Percentiles rank a stretch among this genome's conserved stretches.
These are phyloP conservation scores for Griposia aprilina DNA, from an alignment of 2,888 invertebrate genomes.

Conservation along the genomic window DNA sequence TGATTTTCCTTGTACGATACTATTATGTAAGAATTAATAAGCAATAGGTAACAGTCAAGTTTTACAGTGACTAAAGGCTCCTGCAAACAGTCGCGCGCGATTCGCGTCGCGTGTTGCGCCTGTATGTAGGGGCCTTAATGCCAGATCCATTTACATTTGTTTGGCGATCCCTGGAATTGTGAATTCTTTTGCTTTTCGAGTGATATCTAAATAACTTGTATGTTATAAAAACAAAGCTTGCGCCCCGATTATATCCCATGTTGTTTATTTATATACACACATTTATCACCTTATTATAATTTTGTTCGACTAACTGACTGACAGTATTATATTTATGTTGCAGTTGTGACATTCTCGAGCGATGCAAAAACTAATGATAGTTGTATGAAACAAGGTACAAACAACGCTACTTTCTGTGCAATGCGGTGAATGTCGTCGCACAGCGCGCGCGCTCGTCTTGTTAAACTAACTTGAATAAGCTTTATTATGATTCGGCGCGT, in stretches of 20 bases:
- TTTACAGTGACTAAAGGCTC: neutral
- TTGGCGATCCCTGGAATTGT: neutral
- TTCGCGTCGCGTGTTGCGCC: too few species aligned
- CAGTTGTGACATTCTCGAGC: slow-evolving; percentile 88
- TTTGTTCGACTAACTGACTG: slow-evolving; percentile 68
- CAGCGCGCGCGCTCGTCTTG: slow-evolving; percentile 44
- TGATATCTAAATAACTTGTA: slow-evolving; percentile 5
- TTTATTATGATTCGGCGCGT: too few species aligned
- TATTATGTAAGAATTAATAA: neutral
- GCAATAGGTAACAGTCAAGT: neutral
- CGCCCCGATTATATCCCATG: slow-evolving; percentile 18
- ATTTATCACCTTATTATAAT: slow-evolving; percentile 33
- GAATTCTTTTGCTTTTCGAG: neutral
- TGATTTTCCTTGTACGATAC: neutral
- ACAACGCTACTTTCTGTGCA: slow-evolving; percentile 62
- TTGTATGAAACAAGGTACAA: slow-evolving; percentile 82
- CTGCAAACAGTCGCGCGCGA: too few species aligned
- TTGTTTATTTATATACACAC: slow-evolving; percentile 23
- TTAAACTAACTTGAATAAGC: slow-evolving; percentile 42
- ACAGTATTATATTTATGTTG: slow-evolving; percentile 78
- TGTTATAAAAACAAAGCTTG: slow-evolving; percentile 29
- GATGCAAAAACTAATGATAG: slow-evolving; percentile 82
- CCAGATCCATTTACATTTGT: neutral
- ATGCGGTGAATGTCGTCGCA: slow-evolving; percentile 63
- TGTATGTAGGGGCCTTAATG: too few species aligned